A percentile compares a stretch with the other conserved stretches of the same genome.
These are phyloP conservation scores for Mimas tiliae DNA, from an alignment of 2,888 invertebrate species.

Conservation along the genomic window DNA sequence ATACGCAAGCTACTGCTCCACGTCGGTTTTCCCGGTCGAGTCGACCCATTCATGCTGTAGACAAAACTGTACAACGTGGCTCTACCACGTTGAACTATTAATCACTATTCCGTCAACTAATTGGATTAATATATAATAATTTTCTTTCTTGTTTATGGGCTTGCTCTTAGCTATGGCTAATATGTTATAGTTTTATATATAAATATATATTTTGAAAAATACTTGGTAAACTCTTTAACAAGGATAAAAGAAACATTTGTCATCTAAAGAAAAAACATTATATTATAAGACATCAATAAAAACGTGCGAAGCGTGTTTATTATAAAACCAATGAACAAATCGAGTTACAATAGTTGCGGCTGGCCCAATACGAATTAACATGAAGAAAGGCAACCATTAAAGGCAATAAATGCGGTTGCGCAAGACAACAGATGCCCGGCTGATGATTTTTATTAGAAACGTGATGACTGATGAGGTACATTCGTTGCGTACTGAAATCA, in stretches of 20 bases:
- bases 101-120: no score
- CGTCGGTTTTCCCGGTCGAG: no score
- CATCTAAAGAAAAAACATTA: not conserved
- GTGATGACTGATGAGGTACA: constrained; percentile 67
- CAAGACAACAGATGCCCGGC: constrained; percentile 73
- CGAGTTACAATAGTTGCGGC: constrained; percentile 50
- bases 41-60: no score
- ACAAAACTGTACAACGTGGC: no score
- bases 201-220: no score
- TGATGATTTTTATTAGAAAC: constrained; percentile 80
- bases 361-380: constrained; percentile 63
- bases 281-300: not conserved
- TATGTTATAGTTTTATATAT: no score
- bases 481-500: constrained; percentile 63
- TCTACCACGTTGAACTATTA: no score
- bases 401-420: constrained; percentile 79
- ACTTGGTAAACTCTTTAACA: no score
- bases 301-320: constrained; percentile 10
- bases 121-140: no score
- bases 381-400: constrained; percentile 72
- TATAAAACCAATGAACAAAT: constrained; percentile 30
- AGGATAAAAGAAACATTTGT: not conserved
- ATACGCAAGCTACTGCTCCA: no score
- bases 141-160: no score
- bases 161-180: no score